These are phyloP conservation scores for Upupa epops DNA, from an alignment of 2,113 vertebrate genomes.

Conservation along the genomic window DNA sequence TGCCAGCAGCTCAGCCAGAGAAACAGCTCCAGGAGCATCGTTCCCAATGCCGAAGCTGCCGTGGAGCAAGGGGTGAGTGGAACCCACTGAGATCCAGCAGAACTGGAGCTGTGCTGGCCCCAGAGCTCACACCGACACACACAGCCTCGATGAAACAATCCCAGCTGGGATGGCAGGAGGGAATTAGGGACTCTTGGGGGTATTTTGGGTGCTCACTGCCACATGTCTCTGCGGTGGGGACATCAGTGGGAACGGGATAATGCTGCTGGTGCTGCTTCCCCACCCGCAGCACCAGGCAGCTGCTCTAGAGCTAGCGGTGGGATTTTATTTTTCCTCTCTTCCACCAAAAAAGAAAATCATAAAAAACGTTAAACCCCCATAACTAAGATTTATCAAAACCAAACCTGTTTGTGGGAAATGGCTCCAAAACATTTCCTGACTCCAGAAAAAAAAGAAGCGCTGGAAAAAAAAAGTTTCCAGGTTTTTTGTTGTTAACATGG, in stretches of 20 bases:
- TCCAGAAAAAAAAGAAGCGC: background rate
- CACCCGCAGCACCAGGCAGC: background rate
- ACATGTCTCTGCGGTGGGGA: background rate
- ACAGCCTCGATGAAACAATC: background rate
- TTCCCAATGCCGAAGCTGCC: background rate
- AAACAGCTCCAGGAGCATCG: fast-evolving
- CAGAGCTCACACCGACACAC: fast-evolving
- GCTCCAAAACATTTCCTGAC: conserved; percentile 57
- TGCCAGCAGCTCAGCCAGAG: background rate
- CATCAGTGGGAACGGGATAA: background rate
- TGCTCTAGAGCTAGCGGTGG: background rate
- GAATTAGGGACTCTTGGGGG: background rate
- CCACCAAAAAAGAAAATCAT: background rate
- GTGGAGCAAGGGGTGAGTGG: fast-evolving
- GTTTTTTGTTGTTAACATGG: background rate
- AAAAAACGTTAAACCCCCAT: background rate
- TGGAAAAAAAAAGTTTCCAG: conserved; percentile 10
- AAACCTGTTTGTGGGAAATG: conserved; percentile 25
- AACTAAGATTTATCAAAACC: background rate
- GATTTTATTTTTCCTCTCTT: background rate
- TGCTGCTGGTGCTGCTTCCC: background rate
- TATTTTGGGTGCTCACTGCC: background rate
- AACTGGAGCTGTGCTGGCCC: background rate
- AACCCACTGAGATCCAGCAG: fast-evolving
- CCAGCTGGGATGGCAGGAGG: background rate